A percentile compares a stretch with the other conserved stretches of the same genome.
phyloP scores from a whole-genome alignment of 2,888 invertebrate genomes.

The Drosophila kuntzei region DNA sequence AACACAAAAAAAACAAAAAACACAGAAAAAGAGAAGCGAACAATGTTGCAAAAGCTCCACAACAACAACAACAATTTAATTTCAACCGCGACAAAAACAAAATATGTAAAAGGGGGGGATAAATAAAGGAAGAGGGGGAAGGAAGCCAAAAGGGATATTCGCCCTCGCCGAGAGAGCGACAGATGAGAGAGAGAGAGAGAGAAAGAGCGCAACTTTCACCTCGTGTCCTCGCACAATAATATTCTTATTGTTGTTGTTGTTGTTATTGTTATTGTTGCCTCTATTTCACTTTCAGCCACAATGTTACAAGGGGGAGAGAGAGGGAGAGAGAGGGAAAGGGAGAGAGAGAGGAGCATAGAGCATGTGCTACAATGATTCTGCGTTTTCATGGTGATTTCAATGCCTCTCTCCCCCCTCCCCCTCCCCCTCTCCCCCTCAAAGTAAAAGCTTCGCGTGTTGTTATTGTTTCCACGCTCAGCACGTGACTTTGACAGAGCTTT shows the following conservation, averaged over 20 bases:
- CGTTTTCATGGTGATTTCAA: constrained; percentile 73
- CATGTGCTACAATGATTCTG: constrained; percentile 75
- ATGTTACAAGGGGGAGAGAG: neutral
- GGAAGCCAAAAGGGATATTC: constrained; percentile 52
- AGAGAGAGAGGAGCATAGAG: neutral
- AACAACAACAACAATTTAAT: constrained; percentile 36
- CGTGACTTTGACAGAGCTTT: constrained; percentile 74
- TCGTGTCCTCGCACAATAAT: constrained; percentile 73
- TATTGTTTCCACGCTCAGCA: constrained; percentile 69
- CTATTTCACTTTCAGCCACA: constrained; percentile 71
- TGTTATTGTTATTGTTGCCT: constrained; percentile 38
- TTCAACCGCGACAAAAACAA: constrained; percentile 46
- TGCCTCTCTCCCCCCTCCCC: neutral
- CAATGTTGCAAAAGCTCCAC: constrained; percentile 65
- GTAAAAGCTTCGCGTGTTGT: constrained; percentile 61
- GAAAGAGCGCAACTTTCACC: constrained; percentile 61
- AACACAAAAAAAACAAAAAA: constrained; percentile 10
- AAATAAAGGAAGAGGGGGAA: neutral
- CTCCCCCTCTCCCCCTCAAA: too few relatives aligned
- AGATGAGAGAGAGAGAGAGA: constrained; percentile 17
- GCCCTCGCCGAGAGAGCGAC: constrained; percentile 40
- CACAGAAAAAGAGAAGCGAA: constrained; percentile 68
- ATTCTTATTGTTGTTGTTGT: constrained; percentile 56
- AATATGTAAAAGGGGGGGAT: neutral
- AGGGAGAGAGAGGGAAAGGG: neutral